Evolutionary conservation across 2,888 invertebrate species (phyloP).

Genomic region (Cheilosia vulpina): DNA sequence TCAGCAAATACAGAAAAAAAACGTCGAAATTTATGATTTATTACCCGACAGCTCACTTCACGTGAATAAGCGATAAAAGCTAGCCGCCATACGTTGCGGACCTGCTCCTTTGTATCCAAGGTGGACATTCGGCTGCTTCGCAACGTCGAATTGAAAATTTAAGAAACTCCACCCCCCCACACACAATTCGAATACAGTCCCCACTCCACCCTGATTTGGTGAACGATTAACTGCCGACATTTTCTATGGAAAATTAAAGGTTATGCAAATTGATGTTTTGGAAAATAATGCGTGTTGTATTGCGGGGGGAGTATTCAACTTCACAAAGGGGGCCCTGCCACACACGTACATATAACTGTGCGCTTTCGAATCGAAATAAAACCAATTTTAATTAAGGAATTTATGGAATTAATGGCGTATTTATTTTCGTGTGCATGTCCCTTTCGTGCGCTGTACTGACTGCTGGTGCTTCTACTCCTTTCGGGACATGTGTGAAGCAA

Average conservation of each 20-base stretch:
- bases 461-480: conserved; percentile 13
- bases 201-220: conserved; percentile 14
- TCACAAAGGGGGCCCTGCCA: background rate
- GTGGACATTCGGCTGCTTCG: conserved; percentile 19
- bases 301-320: background rate
- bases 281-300: conserved; percentile 59
- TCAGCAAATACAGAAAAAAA: conserved; percentile 45
- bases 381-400: conserved; percentile 68
- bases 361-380: conserved; percentile 60
- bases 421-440: conserved; percentile 57
- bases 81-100: background rate
- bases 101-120: background rate
- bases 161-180: background rate
- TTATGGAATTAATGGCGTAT: conserved; percentile 64
- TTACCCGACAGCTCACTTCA: conserved; percentile 66
- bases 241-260: conserved; percentile 66
- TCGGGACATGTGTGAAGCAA: conserved; percentile 61
- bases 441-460: conserved; percentile 23
- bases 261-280: conserved; percentile 70
- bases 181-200: too few species aligned
- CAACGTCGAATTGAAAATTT: conserved; percentile 40
- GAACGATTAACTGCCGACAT: conserved; percentile 61
- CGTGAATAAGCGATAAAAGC: conserved; percentile 62
- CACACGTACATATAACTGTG: background rate
- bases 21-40: conserved; percentile 69